Percentiles rank a stretch among this genome's conserved stretches.
Conservation (phyloP, 2,888 invertebrate species). For the Automeris io region DNA sequence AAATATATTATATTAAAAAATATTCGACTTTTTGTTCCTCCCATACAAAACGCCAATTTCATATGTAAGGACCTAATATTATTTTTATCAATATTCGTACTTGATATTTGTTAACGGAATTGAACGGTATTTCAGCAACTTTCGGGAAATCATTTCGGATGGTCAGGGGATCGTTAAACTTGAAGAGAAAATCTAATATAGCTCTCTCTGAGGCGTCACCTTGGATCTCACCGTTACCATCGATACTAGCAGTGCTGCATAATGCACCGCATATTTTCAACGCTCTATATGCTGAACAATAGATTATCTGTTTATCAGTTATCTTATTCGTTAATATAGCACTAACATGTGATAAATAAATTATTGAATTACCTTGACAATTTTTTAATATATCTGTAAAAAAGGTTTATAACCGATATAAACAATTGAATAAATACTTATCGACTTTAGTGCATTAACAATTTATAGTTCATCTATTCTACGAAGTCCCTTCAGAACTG, state of each 20-base stretch:
- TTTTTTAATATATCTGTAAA: slow-evolving; percentile 38
- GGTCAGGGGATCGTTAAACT: slow-evolving; percentile 82
- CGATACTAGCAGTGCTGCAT: slow-evolving; percentile 97
- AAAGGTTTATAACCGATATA: neutral
- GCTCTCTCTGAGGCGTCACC: slow-evolving; percentile 97
- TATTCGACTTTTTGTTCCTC: too few relatives aligned
- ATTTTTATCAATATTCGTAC: slow-evolving; percentile 25
- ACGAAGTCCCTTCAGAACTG: too few relatives aligned
- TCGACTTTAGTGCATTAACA: too few relatives aligned
- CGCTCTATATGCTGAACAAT: slow-evolving; percentile 80
- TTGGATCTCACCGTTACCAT: slow-evolving; percentile 81
- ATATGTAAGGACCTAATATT: neutral
- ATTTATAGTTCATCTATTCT: too few relatives aligned
- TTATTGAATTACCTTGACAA: slow-evolving; percentile 33
- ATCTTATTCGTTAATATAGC: neutral
- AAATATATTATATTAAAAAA: too few relatives aligned
- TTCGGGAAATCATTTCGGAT: slow-evolving; percentile 88
- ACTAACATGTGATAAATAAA: neutral
- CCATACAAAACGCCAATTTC: too few relatives aligned
- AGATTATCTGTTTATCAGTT: neutral
- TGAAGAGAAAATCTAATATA: slow-evolving; percentile 84
- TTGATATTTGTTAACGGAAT: slow-evolving; percentile 96
- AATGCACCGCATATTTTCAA: slow-evolving; percentile 93
- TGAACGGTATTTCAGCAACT: slow-evolving; percentile 94
- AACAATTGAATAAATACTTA: neutral